phyloP scores from a whole-genome alignment of 2,797 vertebrate species.

The Poeciliopsis turneri region DNA sequence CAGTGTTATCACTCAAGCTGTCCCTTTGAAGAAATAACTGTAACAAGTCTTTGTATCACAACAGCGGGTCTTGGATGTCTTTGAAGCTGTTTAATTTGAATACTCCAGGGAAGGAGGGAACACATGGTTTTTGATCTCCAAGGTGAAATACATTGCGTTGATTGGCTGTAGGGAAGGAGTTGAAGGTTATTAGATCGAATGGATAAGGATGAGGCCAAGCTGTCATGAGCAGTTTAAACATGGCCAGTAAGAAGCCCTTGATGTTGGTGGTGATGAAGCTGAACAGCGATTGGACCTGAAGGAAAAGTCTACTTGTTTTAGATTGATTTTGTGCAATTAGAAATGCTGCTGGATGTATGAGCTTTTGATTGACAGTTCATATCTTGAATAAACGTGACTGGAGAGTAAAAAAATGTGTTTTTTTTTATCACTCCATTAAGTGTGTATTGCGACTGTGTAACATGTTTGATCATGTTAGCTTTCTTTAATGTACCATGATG shows the following conservation, averaged over 20 bases:
- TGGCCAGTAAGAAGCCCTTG: constrained; percentile 56
- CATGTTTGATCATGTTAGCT: background rate
- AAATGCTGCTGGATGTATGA: constrained; percentile 48
- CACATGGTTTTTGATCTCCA: constrained; percentile 65
- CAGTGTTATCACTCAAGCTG: constrained; percentile 28
- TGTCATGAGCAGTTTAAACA: constrained; percentile 55
- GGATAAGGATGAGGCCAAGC: constrained; percentile 55
- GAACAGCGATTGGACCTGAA: constrained; percentile 62
- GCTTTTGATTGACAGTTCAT: constrained; percentile 59
- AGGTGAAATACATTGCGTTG: constrained; percentile 55
- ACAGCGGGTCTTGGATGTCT: constrained; percentile 44
- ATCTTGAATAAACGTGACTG: constrained; percentile 59
- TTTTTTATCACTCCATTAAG: constrained; percentile 2
- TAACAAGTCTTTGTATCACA: constrained; percentile 48
- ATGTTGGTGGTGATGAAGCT: constrained; percentile 60
- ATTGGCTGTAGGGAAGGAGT: constrained; percentile 44
- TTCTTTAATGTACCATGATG: constrained; percentile 1
- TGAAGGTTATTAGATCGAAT: constrained; percentile 72
- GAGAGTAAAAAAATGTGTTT: background rate
- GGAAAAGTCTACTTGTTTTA: constrained; percentile 42
- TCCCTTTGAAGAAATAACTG: constrained; percentile 36
- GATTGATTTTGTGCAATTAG: constrained; percentile 71
- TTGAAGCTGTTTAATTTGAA: constrained; percentile 69
- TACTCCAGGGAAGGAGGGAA: constrained; percentile 47
- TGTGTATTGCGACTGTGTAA: constrained; percentile 6